Conservation (phyloP, 2,888 invertebrate species). For the Oscheius onirici region DNA sequence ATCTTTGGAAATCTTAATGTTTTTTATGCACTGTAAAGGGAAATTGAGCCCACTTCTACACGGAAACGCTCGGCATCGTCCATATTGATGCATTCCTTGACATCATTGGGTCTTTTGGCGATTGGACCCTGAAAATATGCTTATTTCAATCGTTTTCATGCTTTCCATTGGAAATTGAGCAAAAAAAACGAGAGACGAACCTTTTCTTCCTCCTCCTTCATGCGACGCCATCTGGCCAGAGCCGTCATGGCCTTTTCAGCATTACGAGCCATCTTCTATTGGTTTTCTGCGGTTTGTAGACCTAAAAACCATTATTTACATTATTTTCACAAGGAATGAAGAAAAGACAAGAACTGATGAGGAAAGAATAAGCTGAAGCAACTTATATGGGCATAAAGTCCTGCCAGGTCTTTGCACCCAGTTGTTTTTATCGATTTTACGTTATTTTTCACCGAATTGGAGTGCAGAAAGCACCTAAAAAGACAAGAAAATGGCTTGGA, state of each 20-base stretch:
- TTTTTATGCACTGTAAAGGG: not conserved
- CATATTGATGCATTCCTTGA: conserved; percentile 91
- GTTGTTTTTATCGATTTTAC: too few relatives aligned
- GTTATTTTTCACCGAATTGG: too few relatives aligned
- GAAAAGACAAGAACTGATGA: too few relatives aligned
- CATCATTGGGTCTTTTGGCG: conserved; percentile 73
- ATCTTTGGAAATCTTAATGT: conserved; percentile 86
- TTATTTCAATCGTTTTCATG: not conserved
- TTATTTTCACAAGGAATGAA: too few relatives aligned
- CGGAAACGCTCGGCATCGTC: conserved; percentile 84
- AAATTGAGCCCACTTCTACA: conserved; percentile 80
- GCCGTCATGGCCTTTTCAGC: conserved; percentile 99
- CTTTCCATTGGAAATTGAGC: not conserved
- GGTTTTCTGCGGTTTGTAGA: too few relatives aligned
- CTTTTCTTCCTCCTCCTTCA: conserved; percentile 84
- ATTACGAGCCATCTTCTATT: conserved; percentile 83
- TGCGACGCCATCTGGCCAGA: conserved; percentile 95
- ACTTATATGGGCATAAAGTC: too few relatives aligned
- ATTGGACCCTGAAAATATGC: conserved; percentile 32
- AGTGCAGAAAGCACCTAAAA: too few relatives aligned
- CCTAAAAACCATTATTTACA: too few relatives aligned
- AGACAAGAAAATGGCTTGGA: too few relatives aligned
- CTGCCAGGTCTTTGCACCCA: too few relatives aligned
- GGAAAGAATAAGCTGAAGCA: too few relatives aligned
- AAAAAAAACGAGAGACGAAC: conserved; percentile 32